phyloP scores from a whole-genome alignment of 2,797 vertebrate species.

The Naso thynnoides region DNA sequence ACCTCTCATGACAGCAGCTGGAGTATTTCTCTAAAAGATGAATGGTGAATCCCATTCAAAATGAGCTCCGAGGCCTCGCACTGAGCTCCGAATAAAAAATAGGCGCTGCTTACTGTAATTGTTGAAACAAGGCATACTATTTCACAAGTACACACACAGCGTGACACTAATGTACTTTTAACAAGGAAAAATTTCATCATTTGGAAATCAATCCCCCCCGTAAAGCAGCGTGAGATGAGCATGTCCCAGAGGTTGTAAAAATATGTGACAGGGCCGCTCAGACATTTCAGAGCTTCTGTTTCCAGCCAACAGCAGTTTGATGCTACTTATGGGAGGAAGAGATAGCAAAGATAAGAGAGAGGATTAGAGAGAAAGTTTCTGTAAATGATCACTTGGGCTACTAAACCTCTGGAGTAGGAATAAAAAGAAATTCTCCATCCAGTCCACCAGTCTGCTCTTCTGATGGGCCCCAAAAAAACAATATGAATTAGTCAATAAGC shows the following conservation, averaged over 20 bases:
- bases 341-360: slow-evolving; percentile 24
- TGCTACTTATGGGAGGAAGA: slow-evolving; percentile 14
- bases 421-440: slow-evolving; percentile 28
- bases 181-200: slow-evolving; percentile 68
- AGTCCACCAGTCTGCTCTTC: slow-evolving; percentile 30
- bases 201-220: slow-evolving; percentile 38
- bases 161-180: slow-evolving; percentile 77
- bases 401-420: slow-evolving; percentile 42
- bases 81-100: slow-evolving; percentile 42
- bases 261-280: slow-evolving; percentile 31
- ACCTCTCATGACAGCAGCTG: slow-evolving; percentile 31
- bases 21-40: slow-evolving; percentile 36
- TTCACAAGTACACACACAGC: slow-evolving; percentile 46
- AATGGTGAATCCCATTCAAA: slow-evolving; percentile 47
- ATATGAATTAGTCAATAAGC: slow-evolving; percentile 47
- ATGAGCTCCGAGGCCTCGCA: slow-evolving; percentile 23
- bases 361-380: slow-evolving; percentile 28
- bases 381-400: slow-evolving; percentile 41
- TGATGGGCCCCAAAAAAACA: slow-evolving; percentile 45
- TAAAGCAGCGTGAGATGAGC: slow-evolving; percentile 56
- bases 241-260: slow-evolving; percentile 44
- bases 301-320: slow-evolving; percentile 21
- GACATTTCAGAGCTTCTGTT: slow-evolving; percentile 41
- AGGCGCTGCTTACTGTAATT: slow-evolving; percentile 43
- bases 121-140: slow-evolving; percentile 51